phyloP scores from a whole-genome alignment of 2,113 vertebrate species.

The Calyptommatus sinebrachiatus region DNA sequence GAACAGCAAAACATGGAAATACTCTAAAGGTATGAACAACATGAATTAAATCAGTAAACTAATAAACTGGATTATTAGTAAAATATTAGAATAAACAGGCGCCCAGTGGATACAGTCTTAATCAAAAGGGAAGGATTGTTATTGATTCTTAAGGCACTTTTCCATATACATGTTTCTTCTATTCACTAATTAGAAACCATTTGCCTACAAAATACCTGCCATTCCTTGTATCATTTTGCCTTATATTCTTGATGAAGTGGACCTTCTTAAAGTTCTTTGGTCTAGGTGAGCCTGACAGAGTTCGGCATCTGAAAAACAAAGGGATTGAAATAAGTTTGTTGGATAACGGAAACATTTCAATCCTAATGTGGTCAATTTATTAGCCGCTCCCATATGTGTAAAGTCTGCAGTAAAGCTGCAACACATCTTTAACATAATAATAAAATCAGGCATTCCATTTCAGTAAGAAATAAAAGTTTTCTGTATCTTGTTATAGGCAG shows the following conservation, averaged over 20 bases:
- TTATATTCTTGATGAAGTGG: conserved; percentile 98
- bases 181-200: neutral
- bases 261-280: conserved; percentile 99
- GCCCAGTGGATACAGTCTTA: too few relatives aligned
- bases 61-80: too few relatives aligned
- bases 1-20: too few relatives aligned
- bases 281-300: conserved; percentile 97
- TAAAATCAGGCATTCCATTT: neutral
- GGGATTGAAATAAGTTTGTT: conserved; percentile 31
- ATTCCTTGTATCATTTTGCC: conserved; percentile 91
- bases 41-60: too few relatives aligned
- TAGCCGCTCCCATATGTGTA: conserved; percentile 18
- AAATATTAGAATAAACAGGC: too few relatives aligned
- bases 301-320: conserved; percentile 88
- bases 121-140: too few relatives aligned
- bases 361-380: conserved; percentile 72
- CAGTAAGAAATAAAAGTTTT: conserved; percentile 38
- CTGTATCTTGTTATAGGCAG: conserved; percentile 18
- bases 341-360: conserved; percentile 48
- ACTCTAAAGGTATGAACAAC: too few relatives aligned
- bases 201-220: conserved; percentile 82
- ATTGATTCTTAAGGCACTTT: neutral
- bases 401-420: conserved; percentile 50
- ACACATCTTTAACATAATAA: conserved; percentile 53
- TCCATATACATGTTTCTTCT: neutral